Evolutionary conservation across 2,797 vertebrate species (phyloP).

Genomic region (Eleutherodactylus coqui): DNA sequence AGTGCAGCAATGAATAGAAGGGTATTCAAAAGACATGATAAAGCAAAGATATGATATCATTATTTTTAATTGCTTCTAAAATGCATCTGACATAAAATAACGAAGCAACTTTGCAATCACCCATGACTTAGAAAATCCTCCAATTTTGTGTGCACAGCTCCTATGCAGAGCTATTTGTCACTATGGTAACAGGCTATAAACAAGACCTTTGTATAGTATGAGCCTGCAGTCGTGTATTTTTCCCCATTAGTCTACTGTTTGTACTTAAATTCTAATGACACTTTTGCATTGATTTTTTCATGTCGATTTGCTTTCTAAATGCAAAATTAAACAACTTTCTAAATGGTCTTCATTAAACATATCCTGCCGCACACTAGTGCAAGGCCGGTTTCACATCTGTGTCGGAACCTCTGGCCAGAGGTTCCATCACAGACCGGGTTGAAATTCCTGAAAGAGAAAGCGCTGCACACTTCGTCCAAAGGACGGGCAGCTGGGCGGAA

Average conservation of each 20-base stretch:
- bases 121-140: neutral
- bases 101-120: neutral
- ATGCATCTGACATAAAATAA: neutral
- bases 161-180: neutral
- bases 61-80: neutral
- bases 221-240: neutral
- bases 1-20: constrained; percentile 22
- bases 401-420: too few species aligned
- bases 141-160: neutral
- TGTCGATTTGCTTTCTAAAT: too few species aligned
- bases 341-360: too few species aligned
- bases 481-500: too few species aligned
- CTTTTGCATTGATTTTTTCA: too few species aligned
- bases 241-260: neutral
- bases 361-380: too few species aligned
- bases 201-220: neutral
- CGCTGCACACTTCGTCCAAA: too few species aligned
- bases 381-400: too few species aligned
- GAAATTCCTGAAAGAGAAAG: too few species aligned
- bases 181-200: neutral
- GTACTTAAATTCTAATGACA: too few species aligned
- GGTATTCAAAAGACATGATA: constrained; percentile 23
- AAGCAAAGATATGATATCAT: neutral
- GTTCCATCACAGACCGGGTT: too few species aligned
- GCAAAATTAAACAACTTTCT: too few species aligned